phyloP scores from a whole-genome alignment of 2,797 vertebrate genomes.

The Tolypeutes matacus region DNA sequence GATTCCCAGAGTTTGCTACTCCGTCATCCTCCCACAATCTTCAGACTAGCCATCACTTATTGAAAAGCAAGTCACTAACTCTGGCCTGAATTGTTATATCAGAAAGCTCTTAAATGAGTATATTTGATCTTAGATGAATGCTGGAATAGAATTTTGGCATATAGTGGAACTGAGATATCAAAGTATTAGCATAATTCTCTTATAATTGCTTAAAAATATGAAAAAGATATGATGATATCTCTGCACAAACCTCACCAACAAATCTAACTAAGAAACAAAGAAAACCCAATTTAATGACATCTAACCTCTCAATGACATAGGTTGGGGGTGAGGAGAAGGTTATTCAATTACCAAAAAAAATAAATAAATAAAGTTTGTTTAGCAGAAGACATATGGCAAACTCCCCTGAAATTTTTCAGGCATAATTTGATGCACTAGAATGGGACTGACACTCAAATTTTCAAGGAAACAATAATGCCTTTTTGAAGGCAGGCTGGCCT shows the following conservation, averaged over 20 bases:
- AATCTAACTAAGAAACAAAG: neutral
- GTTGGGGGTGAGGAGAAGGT: neutral
- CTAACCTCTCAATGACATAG: neutral
- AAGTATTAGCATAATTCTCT: neutral
- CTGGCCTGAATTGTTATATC: neutral
- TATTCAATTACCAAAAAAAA: neutral
- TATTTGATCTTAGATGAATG: neutral
- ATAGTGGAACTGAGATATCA: neutral
- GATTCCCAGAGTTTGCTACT: too few relatives aligned
- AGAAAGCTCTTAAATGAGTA: neutral
- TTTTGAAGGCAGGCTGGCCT: neutral
- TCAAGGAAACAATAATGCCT: neutral
- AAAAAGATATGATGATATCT: neutral
- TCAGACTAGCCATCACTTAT: neutral
- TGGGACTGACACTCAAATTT: rapidly evolving
- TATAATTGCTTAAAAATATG: neutral
- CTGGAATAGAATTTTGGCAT: neutral
- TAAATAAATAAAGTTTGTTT: too few relatives aligned
- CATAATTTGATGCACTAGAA: neutral
- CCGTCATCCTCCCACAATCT: too few relatives aligned
- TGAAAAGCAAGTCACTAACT: neutral
- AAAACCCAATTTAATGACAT: neutral
- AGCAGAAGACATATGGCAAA: neutral
- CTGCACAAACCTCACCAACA: neutral
- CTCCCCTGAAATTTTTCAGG: neutral